Conservation (phyloP, 2,888 invertebrate species). For the Mesorhabditis spiculigera region DNA sequence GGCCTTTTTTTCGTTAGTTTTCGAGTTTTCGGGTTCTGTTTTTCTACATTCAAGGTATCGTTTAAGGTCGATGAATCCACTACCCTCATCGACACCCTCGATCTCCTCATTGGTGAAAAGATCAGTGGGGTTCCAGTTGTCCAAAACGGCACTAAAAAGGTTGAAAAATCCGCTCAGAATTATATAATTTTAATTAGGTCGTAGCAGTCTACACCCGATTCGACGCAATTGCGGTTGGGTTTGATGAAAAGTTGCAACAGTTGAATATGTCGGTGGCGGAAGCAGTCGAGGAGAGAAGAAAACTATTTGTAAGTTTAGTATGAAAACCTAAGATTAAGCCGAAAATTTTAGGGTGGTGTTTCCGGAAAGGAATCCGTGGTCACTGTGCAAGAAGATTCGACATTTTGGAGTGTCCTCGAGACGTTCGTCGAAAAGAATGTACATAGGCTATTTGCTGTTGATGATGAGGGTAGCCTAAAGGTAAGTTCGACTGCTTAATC, state of each 20-base stretch:
- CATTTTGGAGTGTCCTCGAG: constrained; percentile 28
- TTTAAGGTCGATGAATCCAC: constrained; percentile 25
- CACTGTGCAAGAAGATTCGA: constrained; percentile 23
- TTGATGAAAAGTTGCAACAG: constrained; percentile 21
- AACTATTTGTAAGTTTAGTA: constrained; percentile 17
- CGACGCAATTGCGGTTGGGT: constrained; percentile 30
- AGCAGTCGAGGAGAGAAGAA: constrained; percentile 23
- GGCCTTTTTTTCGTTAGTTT: background rate
- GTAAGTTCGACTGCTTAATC: constrained; percentile 7
- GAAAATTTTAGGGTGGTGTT: constrained; percentile 9
- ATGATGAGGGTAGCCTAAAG: constrained; percentile 18
- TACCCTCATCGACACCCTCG: constrained; percentile 28
- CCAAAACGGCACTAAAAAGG: constrained; percentile 19
- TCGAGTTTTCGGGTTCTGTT: background rate
- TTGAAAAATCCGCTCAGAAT: constrained; percentile 5
- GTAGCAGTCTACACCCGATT: constrained; percentile 32
- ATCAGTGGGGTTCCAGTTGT: constrained; percentile 36
- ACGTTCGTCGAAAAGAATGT: constrained; percentile 33
- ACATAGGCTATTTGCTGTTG: constrained; percentile 29
- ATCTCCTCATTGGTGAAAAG: constrained; percentile 30
- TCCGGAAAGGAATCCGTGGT: constrained; percentile 21
- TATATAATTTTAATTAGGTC: constrained; percentile 18
- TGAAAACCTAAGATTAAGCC: background rate
- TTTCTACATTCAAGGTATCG: constrained; percentile 1
- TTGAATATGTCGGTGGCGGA: constrained; percentile 23